A percentile compares a stretch with the other conserved stretches of the same genome.
Conservation (phyloP, 2,113 vertebrate species). For the Ellobius talpinus region DNA sequence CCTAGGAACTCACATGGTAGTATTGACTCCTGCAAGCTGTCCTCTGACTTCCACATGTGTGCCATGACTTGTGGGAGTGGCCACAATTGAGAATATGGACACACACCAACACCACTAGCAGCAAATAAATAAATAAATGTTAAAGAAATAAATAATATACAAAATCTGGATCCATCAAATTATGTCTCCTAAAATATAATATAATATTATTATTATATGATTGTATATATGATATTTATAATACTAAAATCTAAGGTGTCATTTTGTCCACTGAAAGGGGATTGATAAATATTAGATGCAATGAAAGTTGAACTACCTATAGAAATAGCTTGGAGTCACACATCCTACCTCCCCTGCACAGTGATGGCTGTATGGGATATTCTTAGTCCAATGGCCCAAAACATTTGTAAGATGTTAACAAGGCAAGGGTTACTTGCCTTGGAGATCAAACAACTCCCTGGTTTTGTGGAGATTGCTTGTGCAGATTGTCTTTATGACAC, state of each 20-base stretch:
- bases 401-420: not conserved
- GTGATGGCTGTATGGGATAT: not conserved
- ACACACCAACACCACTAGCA: not conserved
- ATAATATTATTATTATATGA: not conserved
- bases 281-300: not conserved
- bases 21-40: not conserved
- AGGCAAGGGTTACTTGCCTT: too few species aligned
- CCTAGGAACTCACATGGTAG: not conserved
- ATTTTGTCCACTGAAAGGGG: not conserved
- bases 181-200: not conserved
- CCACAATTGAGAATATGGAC: not conserved
- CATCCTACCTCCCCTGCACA: not conserved
- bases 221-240: not conserved
- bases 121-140: not conserved
- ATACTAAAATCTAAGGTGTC: not conserved
- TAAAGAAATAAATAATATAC: not conserved
- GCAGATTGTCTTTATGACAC: not conserved
- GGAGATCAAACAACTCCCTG: not conserved
- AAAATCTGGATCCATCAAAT: not conserved
- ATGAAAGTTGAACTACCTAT: not conserved
- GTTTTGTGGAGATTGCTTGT: not conserved
- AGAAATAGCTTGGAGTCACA: not conserved
- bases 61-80: not conserved
- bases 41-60: not conserved
- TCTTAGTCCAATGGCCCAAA: constrained; percentile 13